Evolutionary conservation across 2,888 invertebrate species (phyloP).

Genomic region (Phanerotoma sp.): DNA sequence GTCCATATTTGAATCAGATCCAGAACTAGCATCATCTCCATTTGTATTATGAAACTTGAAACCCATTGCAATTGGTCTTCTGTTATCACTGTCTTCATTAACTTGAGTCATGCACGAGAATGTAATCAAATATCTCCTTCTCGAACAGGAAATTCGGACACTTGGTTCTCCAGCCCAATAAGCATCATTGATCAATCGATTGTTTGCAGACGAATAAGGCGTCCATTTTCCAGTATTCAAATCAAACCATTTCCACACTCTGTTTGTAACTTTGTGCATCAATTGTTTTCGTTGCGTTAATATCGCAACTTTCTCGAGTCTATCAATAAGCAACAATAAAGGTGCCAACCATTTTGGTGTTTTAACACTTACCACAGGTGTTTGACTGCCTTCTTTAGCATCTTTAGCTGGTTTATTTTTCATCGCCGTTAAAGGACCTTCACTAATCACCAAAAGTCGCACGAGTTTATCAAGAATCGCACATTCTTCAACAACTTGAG

Average conservation of each 20-base stretch:
- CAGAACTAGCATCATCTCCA: slow-evolving; percentile 43
- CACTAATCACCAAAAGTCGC: slow-evolving; percentile 53
- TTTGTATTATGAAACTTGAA: slow-evolving; percentile 50
- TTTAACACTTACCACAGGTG: slow-evolving; percentile 39
- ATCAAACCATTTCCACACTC: slow-evolving; percentile 82
- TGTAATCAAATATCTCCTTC: slow-evolving; percentile 75
- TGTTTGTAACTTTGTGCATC: slow-evolving; percentile 65
- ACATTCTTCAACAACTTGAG: slow-evolving; percentile 58
- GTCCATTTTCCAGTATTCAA: slow-evolving; percentile 80
- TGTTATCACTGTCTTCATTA: slow-evolving; percentile 82
- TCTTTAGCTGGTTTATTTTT: slow-evolving; percentile 42
- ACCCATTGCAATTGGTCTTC: slow-evolving; percentile 74
- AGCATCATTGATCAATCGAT: slow-evolving; percentile 75
- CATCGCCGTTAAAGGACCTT: slow-evolving; percentile 47
- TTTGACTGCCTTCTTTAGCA: slow-evolving; percentile 40
- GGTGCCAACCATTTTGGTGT: slow-evolving; percentile 78
- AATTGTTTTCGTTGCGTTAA: slow-evolving; percentile 67
- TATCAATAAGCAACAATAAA: slow-evolving; percentile 71
- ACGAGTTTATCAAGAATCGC: slow-evolving; percentile 52
- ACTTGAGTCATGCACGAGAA: slow-evolving; percentile 81
- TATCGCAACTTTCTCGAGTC: slow-evolving; percentile 73
- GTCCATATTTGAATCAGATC: slow-evolving; percentile 52
- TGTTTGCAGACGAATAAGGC: slow-evolving; percentile 70
- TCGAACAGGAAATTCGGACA: slow-evolving; percentile 70
- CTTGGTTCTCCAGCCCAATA: slow-evolving; percentile 72